Evolutionary conservation across 2,888 invertebrate genomes (phyloP).

Genomic region (Camponotus fellah): DNA sequence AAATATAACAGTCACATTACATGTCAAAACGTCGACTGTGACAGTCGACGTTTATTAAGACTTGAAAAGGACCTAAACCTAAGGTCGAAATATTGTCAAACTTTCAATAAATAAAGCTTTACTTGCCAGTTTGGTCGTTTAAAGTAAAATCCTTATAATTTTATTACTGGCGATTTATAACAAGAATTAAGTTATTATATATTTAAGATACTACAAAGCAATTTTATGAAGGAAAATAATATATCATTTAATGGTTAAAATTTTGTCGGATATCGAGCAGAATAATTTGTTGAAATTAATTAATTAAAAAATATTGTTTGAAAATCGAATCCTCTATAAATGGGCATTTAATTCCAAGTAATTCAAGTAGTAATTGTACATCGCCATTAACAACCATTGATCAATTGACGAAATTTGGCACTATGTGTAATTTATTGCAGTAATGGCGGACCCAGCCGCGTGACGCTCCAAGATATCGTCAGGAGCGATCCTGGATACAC

Average conservation of each 20-base stretch:
- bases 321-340: not conserved
- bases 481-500: conserved; percentile 87
- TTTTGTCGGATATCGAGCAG: not conserved
- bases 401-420: conserved; percentile 4
- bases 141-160: no score
- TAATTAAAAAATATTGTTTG: not conserved
- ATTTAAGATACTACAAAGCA: not conserved
- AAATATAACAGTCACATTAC: no score
- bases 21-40: no score
- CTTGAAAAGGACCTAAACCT: no score
- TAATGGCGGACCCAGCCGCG: conserved; percentile 78
- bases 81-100: no score
- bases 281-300: conserved; percentile 3
- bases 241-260: not conserved
- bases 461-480: conserved; percentile 84
- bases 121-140: no score
- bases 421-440: conserved; percentile 62
- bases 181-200: no score
- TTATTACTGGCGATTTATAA: no score
- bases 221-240: not conserved
- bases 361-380: not conserved
- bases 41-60: no score
- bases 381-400: not conserved
- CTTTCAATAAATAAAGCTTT: no score
- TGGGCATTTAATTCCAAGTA: not conserved